Conservation (phyloP, 30 jellyfish, hydroid and myxozoan species). For the Mastigias papua region DNA sequence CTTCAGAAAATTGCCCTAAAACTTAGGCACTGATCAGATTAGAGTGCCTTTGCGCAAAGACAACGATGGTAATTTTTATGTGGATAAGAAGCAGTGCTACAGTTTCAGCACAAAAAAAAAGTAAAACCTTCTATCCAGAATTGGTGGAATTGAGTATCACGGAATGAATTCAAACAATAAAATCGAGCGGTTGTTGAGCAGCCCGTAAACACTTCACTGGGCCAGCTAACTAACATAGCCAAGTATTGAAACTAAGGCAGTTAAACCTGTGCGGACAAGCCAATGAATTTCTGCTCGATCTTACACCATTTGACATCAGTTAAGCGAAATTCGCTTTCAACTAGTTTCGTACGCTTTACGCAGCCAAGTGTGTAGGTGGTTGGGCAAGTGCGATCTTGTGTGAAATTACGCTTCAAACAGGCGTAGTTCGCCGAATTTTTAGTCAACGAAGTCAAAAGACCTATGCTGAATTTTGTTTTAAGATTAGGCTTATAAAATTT, state of each 20-base stretch:
- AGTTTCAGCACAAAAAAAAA: too few species aligned
- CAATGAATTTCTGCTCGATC: neutral
- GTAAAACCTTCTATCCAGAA: too few species aligned
- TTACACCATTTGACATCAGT: conserved; percentile 33
- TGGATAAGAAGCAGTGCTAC: too few species aligned
- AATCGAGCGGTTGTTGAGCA: neutral
- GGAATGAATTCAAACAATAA: too few species aligned
- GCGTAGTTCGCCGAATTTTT: conserved; percentile 5
- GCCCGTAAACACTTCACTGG: neutral
- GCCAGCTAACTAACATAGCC: neutral
- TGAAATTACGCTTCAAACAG: conserved; percentile 32
- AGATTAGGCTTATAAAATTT: neutral
- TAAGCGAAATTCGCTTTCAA: neutral
- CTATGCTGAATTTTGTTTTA: neutral
- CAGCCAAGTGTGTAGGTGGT: conserved; percentile 30
- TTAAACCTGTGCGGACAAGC: neutral
- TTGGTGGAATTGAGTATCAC: too few species aligned
- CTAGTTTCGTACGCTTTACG: conserved; percentile 28
- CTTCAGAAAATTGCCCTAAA: too few species aligned
- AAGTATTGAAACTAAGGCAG: neutral
- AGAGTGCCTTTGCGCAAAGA: too few species aligned
- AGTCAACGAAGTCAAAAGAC: neutral
- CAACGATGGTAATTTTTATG: too few species aligned
- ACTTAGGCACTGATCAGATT: too few species aligned
- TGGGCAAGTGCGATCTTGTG: conserved; percentile 41